Evolutionary conservation across 37 sponge, comb jelly and placozoan species (phyloP), one percentile per base, ranked within the genome.

Genomic region (Tethya wilhelma): DNA sequence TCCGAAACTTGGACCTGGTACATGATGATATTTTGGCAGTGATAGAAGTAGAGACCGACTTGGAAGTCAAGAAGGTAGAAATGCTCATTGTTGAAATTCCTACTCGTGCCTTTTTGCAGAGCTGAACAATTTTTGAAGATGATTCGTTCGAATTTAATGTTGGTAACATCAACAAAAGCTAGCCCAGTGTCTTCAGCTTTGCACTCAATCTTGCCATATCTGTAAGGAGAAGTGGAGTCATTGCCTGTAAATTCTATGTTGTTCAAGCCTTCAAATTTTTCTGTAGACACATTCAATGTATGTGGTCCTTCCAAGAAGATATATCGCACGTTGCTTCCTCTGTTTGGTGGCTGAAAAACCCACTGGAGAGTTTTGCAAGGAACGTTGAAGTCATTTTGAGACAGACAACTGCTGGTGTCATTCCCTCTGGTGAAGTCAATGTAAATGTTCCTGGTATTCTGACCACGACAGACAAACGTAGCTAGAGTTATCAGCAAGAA

Each of bases 21-120:
- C 58, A 89, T 64, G 58, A 22, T 67, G 56, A 89, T 28, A 7
- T 30, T 64, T 28, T 65, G 33, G 64, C 78, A 71, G 28, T 11
- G 20, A 28, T 78, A 36, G 33, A 83, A 82, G 66, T 89, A 77
- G 5, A 83, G 37, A 4, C 56, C 89, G 22, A 68, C 74, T 0
- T 37, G 42, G 49, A 83, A 83, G 2, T 42, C 22, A 22, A 14
- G 42, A 25, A 42, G 53, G 9, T 6, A 20, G 12, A 38, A 28
- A 19, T 20, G 34, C 0, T 53, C 8, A 53, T 63, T 45, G 9
- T 32, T 4, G 2, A 19, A 43, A n/a, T 44, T 46, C 32, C 49
- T 72, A 20, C 67, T 67, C 38, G 82, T 81, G 42, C 84, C 75
- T 40, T 75, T 75, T 38, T 57, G 9, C 20, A 77, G 31, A 4